Evolutionary conservation across 2,888 invertebrate species (phyloP), one percentile per base, ranked within the genome.

Genomic region (Barypeithes pellucidus): DNA sequence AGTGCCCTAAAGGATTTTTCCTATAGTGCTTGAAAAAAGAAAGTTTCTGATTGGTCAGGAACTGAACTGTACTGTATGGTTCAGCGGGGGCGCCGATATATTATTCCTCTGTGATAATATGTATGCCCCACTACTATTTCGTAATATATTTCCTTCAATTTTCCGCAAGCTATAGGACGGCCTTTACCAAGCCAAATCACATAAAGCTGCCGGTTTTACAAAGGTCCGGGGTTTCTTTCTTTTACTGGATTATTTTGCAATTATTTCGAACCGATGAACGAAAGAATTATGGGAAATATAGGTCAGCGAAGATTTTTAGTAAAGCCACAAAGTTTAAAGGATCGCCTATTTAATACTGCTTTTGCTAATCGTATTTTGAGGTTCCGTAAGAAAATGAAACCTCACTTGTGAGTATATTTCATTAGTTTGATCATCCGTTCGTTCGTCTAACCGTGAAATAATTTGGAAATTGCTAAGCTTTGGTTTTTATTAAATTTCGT

Each of bases 181-280:
- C 47, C 20, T 52, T 52, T 39, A n/a, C 39, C 39, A 7, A 47
- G 20, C 52, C 12, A 52, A 52, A 24, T 52, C 14, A 14, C 22
- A 52, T 52, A n/a, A 52, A 52, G n/a, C 22, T 11, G 7, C 52
- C 52, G 18, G 24, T 52, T 52, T 52, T 2, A 52, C 24, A 52
- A 52, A 52, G 52, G 52, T 24, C 52, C 52, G 24, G n/a, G 7
- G 20, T 52, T 52, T 24, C 52, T 52, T 22, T 24, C 52, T 52
- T 52, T 24, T 52, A 52, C 52, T 20, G 52, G 52, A 52, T 52
- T 52, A 52, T 52, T 52, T 24, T 52, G 52, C 24, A 52, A 52
- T 52, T 52, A 52, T 24, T 24, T 22, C 52, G 7, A 52, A 24
- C n/a, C 24, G 24, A 24, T 52, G 52, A 14, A n/a, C 52, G 18